phyloP scores from a whole-genome alignment of 37 sponge, comb jelly and placozoan genomes.

The Ephydatia muelleri region DNA sequence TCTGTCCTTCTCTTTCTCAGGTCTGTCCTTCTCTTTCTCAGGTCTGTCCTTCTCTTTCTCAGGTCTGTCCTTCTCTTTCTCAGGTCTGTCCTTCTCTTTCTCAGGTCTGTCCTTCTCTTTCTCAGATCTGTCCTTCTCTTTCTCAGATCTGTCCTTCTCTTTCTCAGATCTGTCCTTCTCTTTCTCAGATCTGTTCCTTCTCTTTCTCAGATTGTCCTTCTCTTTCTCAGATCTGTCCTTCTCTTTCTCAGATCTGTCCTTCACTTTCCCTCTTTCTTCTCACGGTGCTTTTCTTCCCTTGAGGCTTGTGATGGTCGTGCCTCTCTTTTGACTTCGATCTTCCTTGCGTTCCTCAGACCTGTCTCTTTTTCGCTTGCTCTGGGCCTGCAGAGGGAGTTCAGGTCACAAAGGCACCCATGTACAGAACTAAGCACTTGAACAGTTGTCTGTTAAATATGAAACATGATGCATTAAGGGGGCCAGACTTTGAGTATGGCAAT shows the following conservation, averaged over 20 bases:
- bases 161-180: too few species aligned
- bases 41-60: background rate
- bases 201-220: background rate
- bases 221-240: background rate
- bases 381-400: background rate
- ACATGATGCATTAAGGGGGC: background rate
- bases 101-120: background rate
- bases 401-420: too few species aligned
- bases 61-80: background rate
- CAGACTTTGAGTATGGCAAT: background rate
- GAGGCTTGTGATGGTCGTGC: too few species aligned
- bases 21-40: too few species aligned
- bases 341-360: too few species aligned
- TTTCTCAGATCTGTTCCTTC: background rate
- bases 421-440: too few species aligned
- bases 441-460: background rate
- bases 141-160: background rate
- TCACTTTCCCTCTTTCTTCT: background rate
- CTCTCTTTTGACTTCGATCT: too few species aligned
- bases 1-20: too few species aligned
- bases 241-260: background rate
- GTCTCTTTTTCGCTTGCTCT: background rate
- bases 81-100: too few species aligned
- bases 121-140: too few species aligned
- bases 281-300: too few species aligned